Evolutionary conservation across 2,113 vertebrate species (phyloP), one percentile per base, ranked within the genome.

Genomic region (Trogon melanurus): DNA sequence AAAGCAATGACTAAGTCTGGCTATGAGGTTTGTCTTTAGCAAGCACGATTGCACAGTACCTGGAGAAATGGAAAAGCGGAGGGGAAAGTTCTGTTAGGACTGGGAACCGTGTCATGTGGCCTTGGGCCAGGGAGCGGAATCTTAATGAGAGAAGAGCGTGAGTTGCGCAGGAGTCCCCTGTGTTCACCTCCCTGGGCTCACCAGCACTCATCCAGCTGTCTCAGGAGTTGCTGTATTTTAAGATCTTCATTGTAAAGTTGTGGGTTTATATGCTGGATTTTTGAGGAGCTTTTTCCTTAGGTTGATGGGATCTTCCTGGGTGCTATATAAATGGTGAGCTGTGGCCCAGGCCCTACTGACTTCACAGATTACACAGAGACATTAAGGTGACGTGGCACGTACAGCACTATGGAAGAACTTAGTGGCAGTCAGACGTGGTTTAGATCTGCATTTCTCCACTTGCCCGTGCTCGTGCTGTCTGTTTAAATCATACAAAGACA

Each of bases 391-490:
- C 25, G 1, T 48, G 75, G 18, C 66, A 82, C 36, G 8, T 38
- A 17, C 9, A 32, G 48, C 0, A 1, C 50, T 76, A 0, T 27
- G 60, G 45, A 45, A 65, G 50, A 38, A 57, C 57, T 51, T 70
- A 34, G 22, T 58, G 72, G 25, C 67, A 72, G 2, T 32, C 64
- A 30, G 69, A 10, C 51, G 2, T 0, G 0, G 38, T 26, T 51
- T 27, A 26, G 22, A 27, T 41, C 48, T 87, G 38, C n/a, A 3
- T 91, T 75, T 25, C 60, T 90, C n/a, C 38, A 6, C 26, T 66
- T 30, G 25, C 23, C 83, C 5, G 0, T 21, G 10, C 50, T 79
- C 6, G 0, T 21, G 10, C 50, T 79, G 57, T 12, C 62, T 76
- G 29, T 64, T 53, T 47, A 62, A 80, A 51, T 73, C 16, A 2